Base-by-base conservation (phyloP, 2,888 invertebrate species). In the Drosophila cracens region DNA sequence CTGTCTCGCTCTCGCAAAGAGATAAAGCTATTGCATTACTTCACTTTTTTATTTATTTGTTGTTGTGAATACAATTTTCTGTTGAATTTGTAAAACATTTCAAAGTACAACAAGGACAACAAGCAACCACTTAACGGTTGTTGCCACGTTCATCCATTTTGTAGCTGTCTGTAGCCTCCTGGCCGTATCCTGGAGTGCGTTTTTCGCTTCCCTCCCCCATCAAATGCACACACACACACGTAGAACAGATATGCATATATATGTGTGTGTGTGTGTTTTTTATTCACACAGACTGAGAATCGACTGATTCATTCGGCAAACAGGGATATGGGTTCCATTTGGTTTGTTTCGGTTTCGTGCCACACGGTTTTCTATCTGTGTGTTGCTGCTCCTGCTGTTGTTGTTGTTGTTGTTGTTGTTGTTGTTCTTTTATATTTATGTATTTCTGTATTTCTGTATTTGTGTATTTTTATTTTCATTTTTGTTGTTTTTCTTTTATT, bases 121-220 rank as follows among this genome's bases (percentile, higher is more conserved):
- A 82, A 74, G 82, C 87, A 89, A 89, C 82, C 90, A 87, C 89
- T 89, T 85, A 89, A 89, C 89, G 85, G 67, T 89, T 89, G 85
- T 87, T 85, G 90, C 89, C 85, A 84, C 89, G 75, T 83, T 84
- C 87, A 83, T 81, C 76, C 78, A 74, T 87, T 89, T 84, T 89
- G 89, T 87, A 78, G 76, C 79, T 71, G 60, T 68, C 73, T 57
- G 68, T 70, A 79, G 79, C 82, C 79, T 64, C 60, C 67, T 71
- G 74, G 66, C 61, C 76, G 53, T 70, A 67, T 85, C 73, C 89
- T 76, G 81, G 68, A 89, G 89, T 84, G 89, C 87, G 87, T 89
- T 83, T 70, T 59, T 48, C 34, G 53, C 67, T 27, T 4, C 18
- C 18, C n/a, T 38, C 38, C 31, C 63, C 13, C 71, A n/a, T 64